Conservation (phyloP, 2,888 invertebrate species). For the Cryptosula pallasiana region DNA sequence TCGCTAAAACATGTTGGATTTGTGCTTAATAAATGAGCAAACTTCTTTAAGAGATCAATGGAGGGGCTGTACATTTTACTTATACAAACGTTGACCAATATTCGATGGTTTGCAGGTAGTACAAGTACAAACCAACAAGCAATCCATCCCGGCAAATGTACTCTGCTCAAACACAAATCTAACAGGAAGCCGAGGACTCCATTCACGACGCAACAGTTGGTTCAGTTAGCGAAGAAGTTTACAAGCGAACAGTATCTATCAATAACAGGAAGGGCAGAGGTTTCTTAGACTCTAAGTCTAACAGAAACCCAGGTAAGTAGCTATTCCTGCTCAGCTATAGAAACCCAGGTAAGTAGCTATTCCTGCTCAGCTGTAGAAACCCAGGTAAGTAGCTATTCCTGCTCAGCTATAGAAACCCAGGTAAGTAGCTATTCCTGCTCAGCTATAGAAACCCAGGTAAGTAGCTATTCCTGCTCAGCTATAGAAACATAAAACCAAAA, state of each 20-base stretch:
- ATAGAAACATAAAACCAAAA: background rate
- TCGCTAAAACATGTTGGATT: too few relatives aligned
- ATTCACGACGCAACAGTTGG: conserved; percentile 86
- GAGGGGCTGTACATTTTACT: too few relatives aligned
- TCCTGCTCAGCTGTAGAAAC: too few relatives aligned
- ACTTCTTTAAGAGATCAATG: too few relatives aligned
- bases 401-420: too few relatives aligned
- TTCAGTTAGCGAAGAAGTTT: conserved; percentile 88
- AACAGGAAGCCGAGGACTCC: conserved; percentile 93
- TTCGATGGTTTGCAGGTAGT: background rate
- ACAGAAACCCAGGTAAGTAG: conserved; percentile 76
- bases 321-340: background rate
- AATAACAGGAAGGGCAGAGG: conserved; percentile 90
- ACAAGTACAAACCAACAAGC: conserved; percentile 25
- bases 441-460: too few relatives aligned
- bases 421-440: too few relatives aligned
- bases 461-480: too few relatives aligned
- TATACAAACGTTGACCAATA: too few relatives aligned
- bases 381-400: too few relatives aligned
- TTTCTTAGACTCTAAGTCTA: conserved; percentile 79
- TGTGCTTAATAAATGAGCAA: too few relatives aligned
- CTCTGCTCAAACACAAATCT: conserved; percentile 84
- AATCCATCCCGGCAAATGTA: conserved; percentile 53
- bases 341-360: too few relatives aligned
- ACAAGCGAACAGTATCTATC: conserved; percentile 88